A percentile compares a stretch with the other conserved stretches of the same genome.
Evolutionary conservation across 2,888 invertebrate species (phyloP).

Genomic region (Synergus itoensis): DNA sequence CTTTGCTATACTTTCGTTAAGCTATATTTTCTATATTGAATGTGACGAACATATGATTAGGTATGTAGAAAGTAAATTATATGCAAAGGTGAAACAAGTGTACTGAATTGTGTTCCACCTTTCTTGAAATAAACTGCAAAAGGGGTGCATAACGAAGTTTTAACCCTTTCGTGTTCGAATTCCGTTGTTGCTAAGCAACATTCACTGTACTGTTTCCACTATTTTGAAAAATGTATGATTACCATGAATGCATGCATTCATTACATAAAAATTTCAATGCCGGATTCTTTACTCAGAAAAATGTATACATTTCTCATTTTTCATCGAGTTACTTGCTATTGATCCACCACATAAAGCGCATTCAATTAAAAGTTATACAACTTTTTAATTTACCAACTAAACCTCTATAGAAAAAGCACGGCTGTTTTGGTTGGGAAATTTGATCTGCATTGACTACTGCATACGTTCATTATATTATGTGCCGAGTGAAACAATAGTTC

Average conservation of each 20-base stretch:
- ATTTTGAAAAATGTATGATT: neutral
- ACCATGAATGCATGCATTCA: too few species aligned
- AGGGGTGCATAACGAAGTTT: slow-evolving; percentile 30
- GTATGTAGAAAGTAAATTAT: neutral
- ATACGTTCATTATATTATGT: neutral
- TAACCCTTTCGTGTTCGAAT: slow-evolving; percentile 28
- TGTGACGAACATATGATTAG: neutral
- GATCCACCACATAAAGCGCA: neutral
- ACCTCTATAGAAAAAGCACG: neutral
- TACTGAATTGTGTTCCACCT: neutral
- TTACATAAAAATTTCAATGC: too few species aligned
- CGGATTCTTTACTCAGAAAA: neutral
- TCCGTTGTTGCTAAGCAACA: slow-evolving; percentile 9
- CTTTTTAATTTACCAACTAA: neutral
- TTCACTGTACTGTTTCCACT: neutral
- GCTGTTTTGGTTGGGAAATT: neutral
- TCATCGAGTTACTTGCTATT: neutral
- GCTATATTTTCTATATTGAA: neutral
- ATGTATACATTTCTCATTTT: neutral
- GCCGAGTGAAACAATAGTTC: too few species aligned
- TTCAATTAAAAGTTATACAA: neutral
- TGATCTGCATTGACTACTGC: neutral
- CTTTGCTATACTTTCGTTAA: slow-evolving; percentile 9
- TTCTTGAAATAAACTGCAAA: slow-evolving; percentile 3
- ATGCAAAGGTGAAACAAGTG: too few species aligned